Evolutionary conservation across 92 coral and sea anemone genomes (phyloP), one percentile per base, ranked within the genome.

Genomic region (Zoanthus sansibaricus): DNA sequence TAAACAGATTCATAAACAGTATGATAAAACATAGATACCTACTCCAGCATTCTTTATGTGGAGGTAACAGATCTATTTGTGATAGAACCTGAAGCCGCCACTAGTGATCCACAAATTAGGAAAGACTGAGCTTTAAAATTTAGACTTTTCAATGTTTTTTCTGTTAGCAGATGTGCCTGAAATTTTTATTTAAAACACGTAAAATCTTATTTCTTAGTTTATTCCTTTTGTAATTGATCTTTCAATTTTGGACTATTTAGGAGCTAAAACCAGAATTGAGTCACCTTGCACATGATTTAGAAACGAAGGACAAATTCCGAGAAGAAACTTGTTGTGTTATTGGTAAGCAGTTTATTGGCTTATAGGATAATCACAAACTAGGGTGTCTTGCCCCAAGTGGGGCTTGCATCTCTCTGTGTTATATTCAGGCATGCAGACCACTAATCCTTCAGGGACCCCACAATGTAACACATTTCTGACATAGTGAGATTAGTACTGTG

Each of bases 251-350:
- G 18, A 59, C 48, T 72, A 76, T 61, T 13, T 64, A 97, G 99
- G 99, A 95, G 91, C 89, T 95, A 95, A 97, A 92, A 62, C 98
- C 99, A 56, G 99, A 97, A 32, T 85, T 97, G 16, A 95, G 97
- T 84, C 91, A 97, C 87, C 91, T 97, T 79, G 99, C 99, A 30
- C 99, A 95, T 44, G 97, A 95, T 75, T 88, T 93, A 48, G 94
- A 91, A 85, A 93, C 92, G 69, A 90, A 95, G 83, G 95, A 97
- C 87, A 97, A 95, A 87, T 97, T 95, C 86, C 90, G 99, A 70
- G 99, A 95, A 77, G 98, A 97, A 89, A 97, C 99, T 2, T 97
- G 99, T 83, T 97, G 99, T 86, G 97, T 97, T 55, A 92, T 97
- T 72, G 99, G 99, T 97, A 58, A 87, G 89, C 8, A n/a, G 18